A percentile compares a stretch with the other conserved stretches of the same genome.
phyloP scores from a whole-genome alignment of 2,888 invertebrate genomes.

The Macroteleia sp. region DNA sequence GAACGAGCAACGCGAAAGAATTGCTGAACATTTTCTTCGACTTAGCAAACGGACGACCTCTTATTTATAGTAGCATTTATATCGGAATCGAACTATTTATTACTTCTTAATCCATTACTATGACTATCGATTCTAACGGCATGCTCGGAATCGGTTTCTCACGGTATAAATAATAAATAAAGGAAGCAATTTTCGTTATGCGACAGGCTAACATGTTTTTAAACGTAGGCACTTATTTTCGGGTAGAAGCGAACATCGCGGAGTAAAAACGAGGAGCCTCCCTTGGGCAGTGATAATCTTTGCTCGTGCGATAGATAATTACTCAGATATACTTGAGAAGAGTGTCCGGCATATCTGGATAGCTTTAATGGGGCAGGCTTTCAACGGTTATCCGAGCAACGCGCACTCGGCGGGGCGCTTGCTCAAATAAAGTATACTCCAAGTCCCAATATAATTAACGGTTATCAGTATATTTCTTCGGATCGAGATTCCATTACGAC shows the following conservation, averaged over 20 bases:
- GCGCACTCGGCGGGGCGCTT: slow-evolving; percentile 76
- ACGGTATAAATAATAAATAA: slow-evolving; percentile 56
- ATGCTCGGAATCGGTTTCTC: slow-evolving; percentile 44
- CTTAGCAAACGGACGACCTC: slow-evolving; percentile 37
- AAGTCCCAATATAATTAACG: slow-evolving; percentile 71
- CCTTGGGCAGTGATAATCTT: slow-evolving; percentile 75
- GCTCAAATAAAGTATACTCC: slow-evolving; percentile 77
- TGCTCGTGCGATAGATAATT: slow-evolving; percentile 79
- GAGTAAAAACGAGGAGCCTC: slow-evolving; percentile 38
- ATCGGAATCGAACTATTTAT: slow-evolving; percentile 59
- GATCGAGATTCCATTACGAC: slow-evolving; percentile 79
- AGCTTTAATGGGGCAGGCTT: slow-evolving; percentile 83
- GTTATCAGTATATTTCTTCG: slow-evolving; percentile 71
- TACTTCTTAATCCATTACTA: slow-evolving; percentile 55
- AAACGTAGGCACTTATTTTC: slow-evolving; percentile 23
- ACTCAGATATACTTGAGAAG: slow-evolving; percentile 79
- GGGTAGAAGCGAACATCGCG: slow-evolving; percentile 11
- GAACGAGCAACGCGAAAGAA: slow-evolving; percentile 14
- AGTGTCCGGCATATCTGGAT: slow-evolving; percentile 80
- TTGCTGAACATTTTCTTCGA: slow-evolving; percentile 39
- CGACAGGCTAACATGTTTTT: slow-evolving; percentile 27
- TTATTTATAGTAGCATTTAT: slow-evolving; percentile 58
- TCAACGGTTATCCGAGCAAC: slow-evolving; percentile 80
- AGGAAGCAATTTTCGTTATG: slow-evolving; percentile 42
- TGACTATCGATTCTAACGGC: slow-evolving; percentile 34